These are phyloP conservation scores for Spinus olivaceus DNA, from an alignment of 2,797 vertebrate species.

Conservation along the genomic window DNA sequence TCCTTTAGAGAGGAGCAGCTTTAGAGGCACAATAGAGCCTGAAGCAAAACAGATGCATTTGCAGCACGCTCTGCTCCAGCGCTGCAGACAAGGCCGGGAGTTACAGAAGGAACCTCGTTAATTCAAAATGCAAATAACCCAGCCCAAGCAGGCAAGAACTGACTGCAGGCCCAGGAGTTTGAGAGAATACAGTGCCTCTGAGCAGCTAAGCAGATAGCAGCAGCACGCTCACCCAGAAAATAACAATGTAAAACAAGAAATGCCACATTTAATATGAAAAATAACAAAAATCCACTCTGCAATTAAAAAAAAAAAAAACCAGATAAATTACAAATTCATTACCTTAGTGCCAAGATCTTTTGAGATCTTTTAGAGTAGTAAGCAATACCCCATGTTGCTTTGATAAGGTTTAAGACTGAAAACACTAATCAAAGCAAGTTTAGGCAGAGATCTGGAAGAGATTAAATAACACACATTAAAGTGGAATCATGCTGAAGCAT, in stretches of 20 bases:
- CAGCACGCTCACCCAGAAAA: background rate
- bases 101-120: background rate
- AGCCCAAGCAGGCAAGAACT: background rate
- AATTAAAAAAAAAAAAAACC: background rate
- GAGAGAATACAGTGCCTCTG: background rate
- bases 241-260: background rate
- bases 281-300: background rate
- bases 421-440: constrained; percentile 49
- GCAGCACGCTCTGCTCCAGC: background rate
- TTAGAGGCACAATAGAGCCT: background rate
- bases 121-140: constrained; percentile 15
- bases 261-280: background rate
- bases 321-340: background rate
- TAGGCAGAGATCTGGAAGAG: constrained; percentile 27
- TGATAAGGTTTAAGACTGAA: constrained; percentile 15
- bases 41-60: background rate
- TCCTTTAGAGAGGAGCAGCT: background rate
- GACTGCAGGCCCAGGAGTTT: background rate
- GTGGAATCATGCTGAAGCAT: background rate
- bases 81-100: background rate
- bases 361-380: background rate
- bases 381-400: background rate
- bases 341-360: background rate
- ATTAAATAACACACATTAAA: constrained; percentile 1
- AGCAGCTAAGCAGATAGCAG: background rate